These are phyloP conservation scores for Calameuta pallipes DNA, from an alignment of 2,888 invertebrate species.

Conservation along the genomic window DNA sequence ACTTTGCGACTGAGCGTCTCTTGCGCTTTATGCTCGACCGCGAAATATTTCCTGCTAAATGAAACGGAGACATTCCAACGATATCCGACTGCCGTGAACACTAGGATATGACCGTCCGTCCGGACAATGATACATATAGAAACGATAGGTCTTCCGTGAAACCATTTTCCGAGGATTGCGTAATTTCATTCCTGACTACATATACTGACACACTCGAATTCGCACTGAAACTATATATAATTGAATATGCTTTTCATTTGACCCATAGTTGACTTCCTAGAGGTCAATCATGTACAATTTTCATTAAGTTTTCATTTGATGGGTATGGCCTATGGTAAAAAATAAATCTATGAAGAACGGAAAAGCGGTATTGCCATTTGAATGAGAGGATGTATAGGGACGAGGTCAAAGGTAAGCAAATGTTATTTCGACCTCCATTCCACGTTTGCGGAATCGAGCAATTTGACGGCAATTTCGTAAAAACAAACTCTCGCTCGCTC, in stretches of 20 bases:
- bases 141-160: not conserved
- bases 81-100: not conserved
- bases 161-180: not conserved
- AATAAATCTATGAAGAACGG: not conserved
- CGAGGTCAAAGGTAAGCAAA: not conserved
- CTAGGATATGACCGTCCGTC: not conserved
- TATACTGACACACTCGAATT: not conserved
- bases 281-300: not conserved
- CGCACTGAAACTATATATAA: not conserved
- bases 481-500: not conserved
- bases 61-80: slow-evolving; percentile 47
- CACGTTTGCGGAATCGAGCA: not conserved
- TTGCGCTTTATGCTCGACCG: slow-evolving; percentile 5
- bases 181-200: not conserved
- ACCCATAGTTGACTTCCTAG: not conserved
- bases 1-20: slow-evolving; percentile 32
- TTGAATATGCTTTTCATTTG: not conserved
- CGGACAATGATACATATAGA: not conserved
- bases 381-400: not conserved
- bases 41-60: slow-evolving; percentile 50
- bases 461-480: not conserved
- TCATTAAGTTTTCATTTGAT: not conserved
- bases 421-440: not conserved
- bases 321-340: not conserved
- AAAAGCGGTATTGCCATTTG: not conserved